Evolutionary conservation across 2,888 invertebrate genomes (phyloP), one percentile per base, ranked within the genome.

Genomic region (Ptilodon capucinus): DNA sequence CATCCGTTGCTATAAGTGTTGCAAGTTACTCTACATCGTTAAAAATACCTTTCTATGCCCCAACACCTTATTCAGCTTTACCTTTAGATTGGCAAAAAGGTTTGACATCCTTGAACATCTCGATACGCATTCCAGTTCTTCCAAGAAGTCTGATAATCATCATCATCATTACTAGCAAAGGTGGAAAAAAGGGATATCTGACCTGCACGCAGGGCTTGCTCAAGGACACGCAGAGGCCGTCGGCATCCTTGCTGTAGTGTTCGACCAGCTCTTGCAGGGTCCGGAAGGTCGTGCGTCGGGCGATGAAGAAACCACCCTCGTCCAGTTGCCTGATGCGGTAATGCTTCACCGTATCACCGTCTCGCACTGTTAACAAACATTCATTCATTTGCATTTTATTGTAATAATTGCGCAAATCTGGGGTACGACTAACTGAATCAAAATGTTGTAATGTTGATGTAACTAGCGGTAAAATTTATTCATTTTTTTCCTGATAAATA

Each of bases 231-330:
- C 99, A 99, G 45, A 99, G 94, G 13, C 99, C 99, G 85, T 99
- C 99, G 13, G 99, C 97, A 83, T 99, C 98, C 91, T 96, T 95
- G 90, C 97, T 97, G 91, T 99, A 99, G 86, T 99, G 98, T 73
- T 98, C 97, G 39, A 99, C 99, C 46, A 99, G 94, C 85, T 99
- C 99, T 84, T 98, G 97, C 42, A 99, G 93, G 11, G 98, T 98
- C 69, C 98, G 94, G 93, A 99, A 99, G 58, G 99, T 98, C 69
- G 98, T 98, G 81, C 99, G 94, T 71, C 99, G 93, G 48, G 99
- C 99, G 75, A 99, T 99, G 93, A 99, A 99, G 92, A 99, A 99
- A 45, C 99, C 99, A 54, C 99, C 97, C 86, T 99, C 99, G 86
- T 99, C 99, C 78, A 99, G 92, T 90, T 99, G 99, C 71, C 99